Base-by-base conservation (phyloP, 2,113 vertebrate genomes). In the Eonycteris spelaea region DNA sequence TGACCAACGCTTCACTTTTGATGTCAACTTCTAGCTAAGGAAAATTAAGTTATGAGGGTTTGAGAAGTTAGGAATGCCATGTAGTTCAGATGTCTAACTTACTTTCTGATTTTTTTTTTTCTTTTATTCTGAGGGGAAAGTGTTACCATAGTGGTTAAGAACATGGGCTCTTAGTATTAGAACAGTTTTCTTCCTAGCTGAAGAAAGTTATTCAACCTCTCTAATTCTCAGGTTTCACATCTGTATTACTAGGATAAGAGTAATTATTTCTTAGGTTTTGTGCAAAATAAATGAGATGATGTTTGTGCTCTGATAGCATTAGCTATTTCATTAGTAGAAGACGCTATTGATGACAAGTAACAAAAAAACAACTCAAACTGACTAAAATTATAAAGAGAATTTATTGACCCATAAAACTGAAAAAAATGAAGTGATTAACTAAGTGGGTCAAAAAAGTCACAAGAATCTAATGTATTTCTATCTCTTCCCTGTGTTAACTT, bases 21-120 rank as follows among this genome's bases (percentile, higher is more conserved):
- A 89, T 57, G 13, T 92, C 30, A 95, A 86, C 19, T 73, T 89
- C 80, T 83, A 86, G 30, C 40, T 92, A 90, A 86, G 33, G 73
- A 53, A 78, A 94, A 73, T 93, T 61, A 45, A 30, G 8, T 75
- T 80, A 77, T 55, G 73, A 89, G n/a, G 30, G 15, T 65, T 30
- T 21, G 33, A 93, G 35, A 61, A 86, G 35, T 88, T 68, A 85
- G 86, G 96, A 84, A 65, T 84, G 40, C 45, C 21, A 63, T 74
- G 9, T 71, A 30, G 9, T 86, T 95, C 84, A 84, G 40, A 40
- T 79, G 10, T 71, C 22, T 59, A 65, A 38, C 91, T 96, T 9
- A 55, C n/a, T 85, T 96, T 78, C 33, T 55, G 59, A 82, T 40
- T 96, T 59, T 85, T 68, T 85, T 68, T 63, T 51, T n/a, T 51